Conservation (phyloP, 1,140 invertebrate genomes). For the Zeugodacus cucurbitae region DNA sequence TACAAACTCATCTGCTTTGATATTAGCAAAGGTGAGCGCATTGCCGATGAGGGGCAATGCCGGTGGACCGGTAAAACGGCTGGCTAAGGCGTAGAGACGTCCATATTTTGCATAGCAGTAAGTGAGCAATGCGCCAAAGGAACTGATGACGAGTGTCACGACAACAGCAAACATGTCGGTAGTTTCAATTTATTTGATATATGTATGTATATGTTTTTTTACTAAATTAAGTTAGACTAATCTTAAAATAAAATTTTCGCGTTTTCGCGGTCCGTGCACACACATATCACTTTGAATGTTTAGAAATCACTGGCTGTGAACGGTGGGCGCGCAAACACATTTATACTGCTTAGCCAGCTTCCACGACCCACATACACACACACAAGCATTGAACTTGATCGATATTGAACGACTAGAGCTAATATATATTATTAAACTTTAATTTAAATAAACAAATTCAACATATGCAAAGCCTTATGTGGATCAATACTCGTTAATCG, state of each 20-base stretch:
- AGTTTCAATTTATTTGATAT: not conserved
- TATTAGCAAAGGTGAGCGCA: conserved; percentile 50
- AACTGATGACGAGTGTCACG: not conserved
- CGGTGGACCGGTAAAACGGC: conserved; percentile 46
- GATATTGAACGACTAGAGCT: not conserved
- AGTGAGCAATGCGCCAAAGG: not conserved
- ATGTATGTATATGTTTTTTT: no score
- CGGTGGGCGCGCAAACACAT: not conserved
- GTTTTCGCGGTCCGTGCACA: not conserved
- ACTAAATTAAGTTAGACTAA: not conserved
- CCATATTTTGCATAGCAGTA: not conserved
- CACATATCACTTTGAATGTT: not conserved
- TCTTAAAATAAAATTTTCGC: no score
- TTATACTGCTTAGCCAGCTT: not conserved
- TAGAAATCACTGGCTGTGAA: not conserved
- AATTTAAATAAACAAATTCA: conserved; percentile 18
- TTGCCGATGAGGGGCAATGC: conserved; percentile 53
- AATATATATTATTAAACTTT: not conserved
- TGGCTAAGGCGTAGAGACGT: not conserved
- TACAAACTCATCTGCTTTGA: conserved; percentile 47
- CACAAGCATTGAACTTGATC: not conserved
- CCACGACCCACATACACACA: not conserved
- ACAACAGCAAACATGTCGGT: not conserved
- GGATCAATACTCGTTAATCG: not conserved
- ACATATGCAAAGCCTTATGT: not conserved